phyloP scores from a whole-genome alignment of 2,113 vertebrate species.

The Vicugna pacos region DNA sequence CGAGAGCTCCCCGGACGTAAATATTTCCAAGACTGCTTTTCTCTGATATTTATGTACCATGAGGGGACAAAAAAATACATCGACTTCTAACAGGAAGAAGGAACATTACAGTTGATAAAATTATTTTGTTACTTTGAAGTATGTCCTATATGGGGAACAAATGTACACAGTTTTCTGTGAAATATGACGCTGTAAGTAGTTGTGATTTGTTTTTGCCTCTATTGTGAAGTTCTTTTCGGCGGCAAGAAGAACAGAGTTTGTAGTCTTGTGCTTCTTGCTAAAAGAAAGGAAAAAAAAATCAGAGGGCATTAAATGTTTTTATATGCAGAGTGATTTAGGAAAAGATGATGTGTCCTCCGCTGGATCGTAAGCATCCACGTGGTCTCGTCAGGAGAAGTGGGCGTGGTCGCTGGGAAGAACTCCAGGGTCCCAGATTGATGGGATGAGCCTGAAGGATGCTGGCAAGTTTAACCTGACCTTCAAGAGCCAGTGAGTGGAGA shows the following conservation, averaged over 20 bases:
- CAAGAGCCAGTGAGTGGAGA: not conserved
- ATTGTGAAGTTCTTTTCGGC: constrained; percentile 83
- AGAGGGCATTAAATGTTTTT: constrained; percentile 87
- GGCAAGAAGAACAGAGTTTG: constrained; percentile 82
- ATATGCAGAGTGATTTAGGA: constrained; percentile 61
- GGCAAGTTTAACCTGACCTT: not conserved
- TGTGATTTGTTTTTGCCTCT: constrained; percentile 83
- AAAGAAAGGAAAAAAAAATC: constrained; percentile 80
- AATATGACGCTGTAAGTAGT: constrained; percentile 84
- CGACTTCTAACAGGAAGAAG: constrained; percentile 86
- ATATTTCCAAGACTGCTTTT: constrained; percentile 89
- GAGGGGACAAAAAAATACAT: constrained; percentile 76
- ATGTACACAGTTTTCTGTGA: constrained; percentile 92
- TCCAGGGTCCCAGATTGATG: not conserved
- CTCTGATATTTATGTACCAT: constrained; percentile 90
- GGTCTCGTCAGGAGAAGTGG: not conserved
- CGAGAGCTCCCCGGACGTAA: constrained; percentile 81
- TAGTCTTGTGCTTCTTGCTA: constrained; percentile 76
- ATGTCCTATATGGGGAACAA: constrained; percentile 87
- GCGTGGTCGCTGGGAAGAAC: not conserved
- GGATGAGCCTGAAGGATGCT: not conserved
- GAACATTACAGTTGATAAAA: constrained; percentile 86
- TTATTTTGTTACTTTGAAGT: constrained; percentile 88
- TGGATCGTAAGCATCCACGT: not conserved
- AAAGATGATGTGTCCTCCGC: constrained; percentile 31